Evolutionary conservation across 2,113 vertebrate species (phyloP).

Genomic region (Calonectris borealis): DNA sequence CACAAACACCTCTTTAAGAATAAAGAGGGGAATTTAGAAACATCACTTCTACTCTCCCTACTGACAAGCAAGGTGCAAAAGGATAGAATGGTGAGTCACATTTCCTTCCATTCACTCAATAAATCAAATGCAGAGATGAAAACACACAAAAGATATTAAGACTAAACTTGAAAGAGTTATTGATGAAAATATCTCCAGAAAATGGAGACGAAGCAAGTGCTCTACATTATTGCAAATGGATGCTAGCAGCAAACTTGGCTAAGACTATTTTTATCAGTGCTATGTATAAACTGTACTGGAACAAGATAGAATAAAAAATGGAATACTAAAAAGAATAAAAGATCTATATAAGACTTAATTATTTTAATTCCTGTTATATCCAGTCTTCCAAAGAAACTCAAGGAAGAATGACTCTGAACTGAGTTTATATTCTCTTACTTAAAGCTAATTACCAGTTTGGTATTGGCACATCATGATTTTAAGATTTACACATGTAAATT

Average conservation of each 20-base stretch:
- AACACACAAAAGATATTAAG: not conserved
- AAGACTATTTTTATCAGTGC: not conserved
- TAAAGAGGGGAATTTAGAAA: not conserved
- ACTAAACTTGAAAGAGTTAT: not conserved
- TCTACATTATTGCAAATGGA: not conserved
- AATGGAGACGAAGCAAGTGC: not conserved
- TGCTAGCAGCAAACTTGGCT: not conserved
- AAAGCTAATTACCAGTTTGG: not conserved
- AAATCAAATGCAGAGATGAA: slow-evolving; percentile 28
- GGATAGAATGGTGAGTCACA: not conserved
- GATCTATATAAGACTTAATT: not conserved
- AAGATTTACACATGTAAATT: not conserved
- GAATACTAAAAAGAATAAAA: not conserved
- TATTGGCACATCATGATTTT: not conserved
- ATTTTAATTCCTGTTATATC: not conserved
- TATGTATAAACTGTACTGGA: not conserved
- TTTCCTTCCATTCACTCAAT: not conserved
- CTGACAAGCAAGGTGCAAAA: not conserved
- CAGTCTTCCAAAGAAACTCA: not conserved
- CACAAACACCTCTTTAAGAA: not conserved
- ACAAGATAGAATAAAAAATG: not conserved
- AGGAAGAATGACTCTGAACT: not conserved
- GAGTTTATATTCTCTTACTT: not conserved
- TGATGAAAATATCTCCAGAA: slow-evolving; percentile 13
- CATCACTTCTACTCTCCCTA: not conserved